Evolutionary conservation across 2,113 vertebrate genomes (phyloP), one percentile per base, ranked within the genome.

Genomic region (Takifugu bimaculatus): DNA sequence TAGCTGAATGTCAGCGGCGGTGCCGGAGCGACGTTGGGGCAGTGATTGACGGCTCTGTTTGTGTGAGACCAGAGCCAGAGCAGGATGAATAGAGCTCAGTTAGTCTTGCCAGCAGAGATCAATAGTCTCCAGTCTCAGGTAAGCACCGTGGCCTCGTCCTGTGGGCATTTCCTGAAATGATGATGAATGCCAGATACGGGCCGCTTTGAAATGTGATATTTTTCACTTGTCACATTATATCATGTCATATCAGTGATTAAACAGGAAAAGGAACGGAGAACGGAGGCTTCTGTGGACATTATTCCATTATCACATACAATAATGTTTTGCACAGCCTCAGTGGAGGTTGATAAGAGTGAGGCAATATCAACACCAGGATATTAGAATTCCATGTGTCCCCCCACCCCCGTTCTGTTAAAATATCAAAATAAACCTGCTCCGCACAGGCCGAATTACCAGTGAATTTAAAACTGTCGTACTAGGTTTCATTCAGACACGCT

Each of bases 21-120:
- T 68, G 79, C 72, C 77, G 70, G 42, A 44, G 73, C 43, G 62
- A 1, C 76, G 72, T 54, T 12, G 63, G 58, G 68, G 48, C 32
- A 6, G 29, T 83, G 88, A 88, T 72, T 87, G 86, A 88, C 86
- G 64, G 83, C 85, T 82, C 62, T 82, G 80, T 85, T 83, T 82
- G 84, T 77, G 75, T 13, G 65, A 80, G 75, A 72, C 66, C 79
- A 73, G 63, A 67, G 78, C 78, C 69, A 62, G 76, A 73, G 54
- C 65, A 49, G 69, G 82, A 85, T 83, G 82, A 85, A 84, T 84
- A 79, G 82, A 85, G 68, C 73, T 12, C 78, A 67, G 75, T 81
- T 76, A 82, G 63, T n/a, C 63, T 79, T 77, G 77, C 82, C 77
- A 75, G 69, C 75, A 47, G 63, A 84, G 83, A 89, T 87, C 86